These are phyloP conservation scores for Musca domestica DNA, from an alignment of 1,140 invertebrate species.

Conservation along the genomic window DNA sequence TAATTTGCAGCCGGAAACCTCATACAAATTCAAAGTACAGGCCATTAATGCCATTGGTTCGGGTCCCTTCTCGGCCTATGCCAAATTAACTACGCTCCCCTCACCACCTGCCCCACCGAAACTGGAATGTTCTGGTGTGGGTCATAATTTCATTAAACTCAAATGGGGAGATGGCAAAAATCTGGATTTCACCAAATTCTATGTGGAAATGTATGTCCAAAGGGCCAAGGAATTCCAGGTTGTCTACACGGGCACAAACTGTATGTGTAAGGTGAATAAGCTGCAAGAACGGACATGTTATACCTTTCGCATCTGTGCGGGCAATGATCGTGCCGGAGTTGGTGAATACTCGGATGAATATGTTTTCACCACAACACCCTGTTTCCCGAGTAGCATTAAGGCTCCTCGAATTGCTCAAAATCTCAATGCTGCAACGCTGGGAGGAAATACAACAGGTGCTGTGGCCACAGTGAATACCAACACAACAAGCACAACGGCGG, in stretches of 20 bases:
- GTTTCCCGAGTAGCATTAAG: slow-evolving; percentile 76
- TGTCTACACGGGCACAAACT: slow-evolving; percentile 74
- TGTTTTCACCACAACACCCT: slow-evolving; percentile 69
- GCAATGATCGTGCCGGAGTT: slow-evolving; percentile 74
- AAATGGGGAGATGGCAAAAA: slow-evolving; percentile 77
- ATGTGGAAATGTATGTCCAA: slow-evolving; percentile 72
- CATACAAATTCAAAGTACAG: slow-evolving; percentile 72
- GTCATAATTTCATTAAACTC: slow-evolving; percentile 79
- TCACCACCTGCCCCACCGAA: slow-evolving; percentile 74
- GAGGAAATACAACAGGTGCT: too few species aligned
- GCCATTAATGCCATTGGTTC: slow-evolving; percentile 79
- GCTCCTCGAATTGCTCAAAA: slow-evolving; percentile 57
- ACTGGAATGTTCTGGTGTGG: slow-evolving; percentile 68
- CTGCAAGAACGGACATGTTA: slow-evolving; percentile 76
- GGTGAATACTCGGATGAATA: slow-evolving; percentile 72
- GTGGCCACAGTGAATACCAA: too few species aligned
- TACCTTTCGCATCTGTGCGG: slow-evolving; percentile 77
- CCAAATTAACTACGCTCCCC: slow-evolving; percentile 70
- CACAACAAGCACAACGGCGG: slow-evolving; percentile 22
- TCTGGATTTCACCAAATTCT: slow-evolving; percentile 70
- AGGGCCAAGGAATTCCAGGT: slow-evolving; percentile 67
- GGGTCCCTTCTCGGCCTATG: slow-evolving; percentile 71
- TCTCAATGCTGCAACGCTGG: background rate
- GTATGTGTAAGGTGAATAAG: slow-evolving; percentile 76
- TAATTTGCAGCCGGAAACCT: slow-evolving; percentile 59